These are phyloP conservation scores for Aptenodytes patagonicus DNA, from an alignment of 2,113 vertebrate genomes.

Conservation along the genomic window DNA sequence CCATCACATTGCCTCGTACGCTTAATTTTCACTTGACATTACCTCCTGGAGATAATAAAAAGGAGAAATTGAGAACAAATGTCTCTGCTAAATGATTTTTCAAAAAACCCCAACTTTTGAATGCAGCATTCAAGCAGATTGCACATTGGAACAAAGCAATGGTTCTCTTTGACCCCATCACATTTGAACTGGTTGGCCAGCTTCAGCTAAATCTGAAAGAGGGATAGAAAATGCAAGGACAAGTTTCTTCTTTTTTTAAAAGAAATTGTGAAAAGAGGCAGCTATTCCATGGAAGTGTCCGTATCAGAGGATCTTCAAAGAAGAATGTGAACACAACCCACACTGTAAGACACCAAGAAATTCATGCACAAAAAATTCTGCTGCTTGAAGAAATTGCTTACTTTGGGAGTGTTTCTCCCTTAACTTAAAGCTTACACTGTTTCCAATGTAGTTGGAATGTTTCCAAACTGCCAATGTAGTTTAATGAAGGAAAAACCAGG, in stretches of 20 bases:
- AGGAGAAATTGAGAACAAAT: conserved; percentile 2
- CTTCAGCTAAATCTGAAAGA: neutral
- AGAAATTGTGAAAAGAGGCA: neutral
- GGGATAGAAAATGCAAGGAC: neutral
- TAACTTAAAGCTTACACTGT: neutral
- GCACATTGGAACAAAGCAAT: neutral
- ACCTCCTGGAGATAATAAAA: neutral
- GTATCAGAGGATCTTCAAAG: fast-evolving
- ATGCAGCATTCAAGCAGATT: neutral
- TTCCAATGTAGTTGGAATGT: neutral
- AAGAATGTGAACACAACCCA: neutral
- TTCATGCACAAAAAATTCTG: neutral
- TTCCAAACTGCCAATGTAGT: neutral
- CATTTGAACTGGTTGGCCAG: neutral
- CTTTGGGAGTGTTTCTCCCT: neutral
- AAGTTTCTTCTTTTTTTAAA: neutral
- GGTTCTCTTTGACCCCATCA: neutral
- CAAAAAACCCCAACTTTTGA: neutral
- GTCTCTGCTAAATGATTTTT: neutral
- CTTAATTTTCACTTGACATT: neutral
- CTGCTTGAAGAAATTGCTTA: neutral
- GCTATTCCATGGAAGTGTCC: neutral
- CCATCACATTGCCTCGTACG: neutral
- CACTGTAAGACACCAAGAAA: neutral
- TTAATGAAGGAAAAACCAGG: neutral